phyloP scores from a whole-genome alignment of 1,140 invertebrate genomes.

The Diorhabda elongata region DNA sequence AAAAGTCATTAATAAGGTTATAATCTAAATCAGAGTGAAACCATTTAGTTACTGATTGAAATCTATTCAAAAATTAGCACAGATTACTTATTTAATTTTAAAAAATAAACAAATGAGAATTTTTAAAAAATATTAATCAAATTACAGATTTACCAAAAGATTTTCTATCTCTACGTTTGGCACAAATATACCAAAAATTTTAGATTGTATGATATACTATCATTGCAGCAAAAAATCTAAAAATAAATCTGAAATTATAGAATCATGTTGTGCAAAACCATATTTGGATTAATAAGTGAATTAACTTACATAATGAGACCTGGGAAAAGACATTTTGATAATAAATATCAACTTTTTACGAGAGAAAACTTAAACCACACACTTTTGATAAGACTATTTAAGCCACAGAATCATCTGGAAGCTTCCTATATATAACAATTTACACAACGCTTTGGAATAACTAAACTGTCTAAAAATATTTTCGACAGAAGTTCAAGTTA shows the following conservation, averaged over 20 bases:
- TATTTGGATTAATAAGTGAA: not conserved
- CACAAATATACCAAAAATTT: no score
- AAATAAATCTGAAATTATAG: slow-evolving; percentile 3
- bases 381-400: not conserved
- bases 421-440: not conserved
- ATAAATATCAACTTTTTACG: not conserved
- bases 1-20: no score
- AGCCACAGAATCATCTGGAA: not conserved
- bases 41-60: no score
- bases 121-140: no score
- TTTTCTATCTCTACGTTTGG: no score
- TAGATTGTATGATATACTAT: no score
- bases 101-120: no score
- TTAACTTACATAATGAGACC: not conserved
- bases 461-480: not conserved
- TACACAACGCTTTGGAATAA: slow-evolving; percentile 2
- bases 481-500: not conserved
- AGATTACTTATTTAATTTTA: no score
- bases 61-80: no score
- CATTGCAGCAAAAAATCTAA: not conserved
- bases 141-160: no score
- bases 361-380: not conserved
- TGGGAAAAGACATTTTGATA: not conserved
- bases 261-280: not conserved
- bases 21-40: no score